phyloP scores from a whole-genome alignment of 2,888 invertebrate species.

The Drosophila phalerata region DNA sequence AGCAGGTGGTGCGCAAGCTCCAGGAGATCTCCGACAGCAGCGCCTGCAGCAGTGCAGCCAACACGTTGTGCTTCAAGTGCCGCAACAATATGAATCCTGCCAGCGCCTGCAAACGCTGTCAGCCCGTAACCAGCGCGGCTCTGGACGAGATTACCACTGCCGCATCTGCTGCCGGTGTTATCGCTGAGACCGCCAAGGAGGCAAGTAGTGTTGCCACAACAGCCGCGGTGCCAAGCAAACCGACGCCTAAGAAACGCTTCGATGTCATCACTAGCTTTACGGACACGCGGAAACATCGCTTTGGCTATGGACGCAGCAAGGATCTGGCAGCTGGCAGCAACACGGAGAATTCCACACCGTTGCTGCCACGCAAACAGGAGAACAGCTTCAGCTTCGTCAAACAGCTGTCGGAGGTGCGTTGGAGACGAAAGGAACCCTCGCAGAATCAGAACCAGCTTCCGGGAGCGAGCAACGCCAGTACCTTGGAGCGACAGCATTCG shows the following conservation, averaged over 20 bases:
- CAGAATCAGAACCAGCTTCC: slow-evolving; percentile 55
- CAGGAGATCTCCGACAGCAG: slow-evolving; percentile 84
- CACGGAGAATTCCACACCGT: slow-evolving; percentile 82
- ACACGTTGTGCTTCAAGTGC: slow-evolving; percentile 79
- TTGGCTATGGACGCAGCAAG: slow-evolving; percentile 82
- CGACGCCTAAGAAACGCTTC: slow-evolving; percentile 82
- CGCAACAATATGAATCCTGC: slow-evolving; percentile 76
- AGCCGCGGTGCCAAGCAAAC: slow-evolving; percentile 38
- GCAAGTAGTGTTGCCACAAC: slow-evolving; percentile 10
- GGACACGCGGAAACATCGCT: slow-evolving; percentile 85
- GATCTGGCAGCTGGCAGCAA: slow-evolving; percentile 63
- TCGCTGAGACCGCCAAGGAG: slow-evolving; percentile 56
- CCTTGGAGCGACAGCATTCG: slow-evolving; percentile 61
- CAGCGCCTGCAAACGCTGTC: slow-evolving; percentile 81
- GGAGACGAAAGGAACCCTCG: slow-evolving; percentile 83
- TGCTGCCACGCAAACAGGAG: slow-evolving; percentile 83
- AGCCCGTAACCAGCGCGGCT: slow-evolving; percentile 47
- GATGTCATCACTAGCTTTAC: slow-evolving; percentile 86
- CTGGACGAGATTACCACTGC: slow-evolving; percentile 66
- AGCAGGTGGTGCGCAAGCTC: slow-evolving; percentile 80
- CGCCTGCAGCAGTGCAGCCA: slow-evolving; percentile 76
- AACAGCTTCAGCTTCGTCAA: slow-evolving; percentile 85
- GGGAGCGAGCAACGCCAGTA: slow-evolving; percentile 49
- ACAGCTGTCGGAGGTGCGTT: slow-evolving; percentile 84
- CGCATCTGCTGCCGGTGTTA: slow-evolving; percentile 3